Evolutionary conservation across 2,797 vertebrate genomes (phyloP), one percentile per base, ranked within the genome.

Genomic region (Mionectes olivaceus): DNA sequence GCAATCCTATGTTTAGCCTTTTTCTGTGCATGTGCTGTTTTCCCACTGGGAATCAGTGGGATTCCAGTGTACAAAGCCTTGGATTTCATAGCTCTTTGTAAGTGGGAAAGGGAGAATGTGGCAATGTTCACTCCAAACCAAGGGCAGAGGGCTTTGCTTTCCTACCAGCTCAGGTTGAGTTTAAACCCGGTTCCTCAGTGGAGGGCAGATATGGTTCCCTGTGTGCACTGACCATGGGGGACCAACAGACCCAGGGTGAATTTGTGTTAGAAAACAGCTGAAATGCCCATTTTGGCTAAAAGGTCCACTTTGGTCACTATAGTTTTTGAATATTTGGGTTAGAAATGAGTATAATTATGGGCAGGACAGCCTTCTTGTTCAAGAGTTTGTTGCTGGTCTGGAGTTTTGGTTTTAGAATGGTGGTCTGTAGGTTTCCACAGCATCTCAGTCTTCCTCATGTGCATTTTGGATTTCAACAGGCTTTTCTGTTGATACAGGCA

Each of bases 201-300:
- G 5, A 33, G 43, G 23, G 30, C 27, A 44, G 24, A 2, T 60
- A 52, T 71, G 49, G 15, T 37, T 81, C 33, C 25, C 24, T 25
- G 55, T 25, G 18, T 50, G 55, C 43, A 2, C 19, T 16, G 43
- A 18, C 28, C 30, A 35, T 49, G 28, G 56, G 9, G 25, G 7
- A 43, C 30, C 2, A 37, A 28, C 0, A 4, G 39, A 19, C 30
- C 30, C 27, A 25, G 17, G 41, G 27, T 3, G 19, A 56, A 28
- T 63, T 37, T 77, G 27, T 71, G 17, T 46, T 43, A 33, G 53
- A 27, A 88, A 90, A 28, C 13, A 64, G 63, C 37, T 13, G 11
- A 50, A 61, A 39, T 1, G 3, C 28, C 7, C 2, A 3, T 22
- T 88, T 81, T 77, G 16, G 35, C 21, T 63, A 25, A 67, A 59